Percentiles rank a stretch among this genome's conserved stretches.
These are phyloP conservation scores for Nephrotoma flavescens DNA, from an alignment of 2,888 invertebrate genomes.

Conservation along the genomic window DNA sequence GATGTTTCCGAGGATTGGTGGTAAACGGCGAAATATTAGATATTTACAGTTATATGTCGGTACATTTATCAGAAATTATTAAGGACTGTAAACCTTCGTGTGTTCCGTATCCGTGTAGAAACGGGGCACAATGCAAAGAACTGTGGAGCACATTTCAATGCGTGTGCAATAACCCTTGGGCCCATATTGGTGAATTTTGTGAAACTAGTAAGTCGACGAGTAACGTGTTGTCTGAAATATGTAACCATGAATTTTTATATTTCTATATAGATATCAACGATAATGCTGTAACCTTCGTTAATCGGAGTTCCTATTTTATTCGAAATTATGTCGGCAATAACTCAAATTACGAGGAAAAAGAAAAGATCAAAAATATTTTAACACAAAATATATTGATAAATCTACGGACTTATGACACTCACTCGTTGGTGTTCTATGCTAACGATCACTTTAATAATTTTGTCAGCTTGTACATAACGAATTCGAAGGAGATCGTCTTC, in stretches of 20 bases:
- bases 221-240: neutral
- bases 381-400: slow-evolving; percentile 73
- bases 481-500: slow-evolving; percentile 65
- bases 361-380: slow-evolving; percentile 56
- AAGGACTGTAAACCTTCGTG: slow-evolving; percentile 90
- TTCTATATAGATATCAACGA: slow-evolving; percentile 63
- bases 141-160: slow-evolving; percentile 87
- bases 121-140: slow-evolving; percentile 81
- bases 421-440: slow-evolving; percentile 73
- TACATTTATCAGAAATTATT: slow-evolving; percentile 79
- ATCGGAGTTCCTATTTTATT: slow-evolving; percentile 61
- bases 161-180: slow-evolving; percentile 84
- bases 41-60: slow-evolving; percentile 85
- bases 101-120: slow-evolving; percentile 85
- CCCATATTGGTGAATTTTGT: slow-evolving; percentile 79
- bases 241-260: neutral
- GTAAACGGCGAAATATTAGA: slow-evolving; percentile 85
- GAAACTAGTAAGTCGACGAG: slow-evolving; percentile 54
- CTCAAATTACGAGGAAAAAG: slow-evolving; percentile 44
- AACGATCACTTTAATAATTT: slow-evolving; percentile 91
- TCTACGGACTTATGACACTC: slow-evolving; percentile 69
- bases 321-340: slow-evolving; percentile 55
- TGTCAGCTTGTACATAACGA: slow-evolving; percentile 71
- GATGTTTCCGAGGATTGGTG: slow-evolving; percentile 83
- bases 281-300: slow-evolving; percentile 77